Percentiles rank a stretch among this genome's conserved stretches.
phyloP scores from a whole-genome alignment of 1,140 invertebrate species.

The Vanessa tameamea region DNA sequence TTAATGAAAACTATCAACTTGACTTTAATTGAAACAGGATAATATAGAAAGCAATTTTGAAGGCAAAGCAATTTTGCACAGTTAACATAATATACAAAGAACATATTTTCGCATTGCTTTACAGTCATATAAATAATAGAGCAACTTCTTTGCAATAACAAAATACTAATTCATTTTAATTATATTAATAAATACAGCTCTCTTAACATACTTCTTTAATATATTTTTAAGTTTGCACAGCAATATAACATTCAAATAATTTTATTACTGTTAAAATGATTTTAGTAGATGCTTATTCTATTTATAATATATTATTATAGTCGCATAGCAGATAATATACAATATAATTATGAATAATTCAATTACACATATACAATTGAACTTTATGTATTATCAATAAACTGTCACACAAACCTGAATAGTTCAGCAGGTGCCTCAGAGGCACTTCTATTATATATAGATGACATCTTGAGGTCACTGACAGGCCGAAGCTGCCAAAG shows the following conservation, averaged over 20 bases:
- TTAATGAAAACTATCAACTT: background rate
- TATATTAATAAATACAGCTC: background rate
- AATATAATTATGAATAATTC: background rate
- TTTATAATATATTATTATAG: background rate
- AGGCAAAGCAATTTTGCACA: conserved; percentile 13
- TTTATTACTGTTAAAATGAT: background rate
- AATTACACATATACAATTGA: background rate
- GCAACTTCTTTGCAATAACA: background rate
- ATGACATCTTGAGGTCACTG: conserved; percentile 92
- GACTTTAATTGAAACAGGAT: background rate
- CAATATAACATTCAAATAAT: background rate
- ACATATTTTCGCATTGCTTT: background rate
- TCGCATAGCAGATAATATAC: conserved; percentile 11
- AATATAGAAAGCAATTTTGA: background rate
- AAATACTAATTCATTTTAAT: background rate
- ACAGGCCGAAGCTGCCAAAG: conserved; percentile 91
- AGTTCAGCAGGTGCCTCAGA: conserved; percentile 94
- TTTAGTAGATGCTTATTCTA: conserved; percentile 1
- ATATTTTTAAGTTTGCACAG: background rate
- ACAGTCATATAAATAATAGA: background rate
- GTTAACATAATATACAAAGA: background rate
- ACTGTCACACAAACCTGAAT: conserved; percentile 82
- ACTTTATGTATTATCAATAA: background rate
- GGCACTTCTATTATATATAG: conserved; percentile 93
- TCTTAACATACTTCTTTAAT: background rate